Conservation (phyloP, 2,888 invertebrate genomes). For the Spodoptera littoralis region DNA sequence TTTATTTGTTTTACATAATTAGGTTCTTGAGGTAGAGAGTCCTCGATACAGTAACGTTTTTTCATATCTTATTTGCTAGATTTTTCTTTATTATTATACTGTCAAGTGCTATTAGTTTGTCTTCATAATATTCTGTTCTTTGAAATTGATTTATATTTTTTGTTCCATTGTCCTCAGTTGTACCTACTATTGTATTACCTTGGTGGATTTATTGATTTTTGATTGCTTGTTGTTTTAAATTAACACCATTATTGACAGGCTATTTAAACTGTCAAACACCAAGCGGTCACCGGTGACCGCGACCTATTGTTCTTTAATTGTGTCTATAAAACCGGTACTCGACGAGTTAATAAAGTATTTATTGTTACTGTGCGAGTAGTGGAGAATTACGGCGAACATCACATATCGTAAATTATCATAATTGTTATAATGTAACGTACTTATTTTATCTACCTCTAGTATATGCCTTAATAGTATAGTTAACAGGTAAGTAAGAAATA, state of each 20-base stretch:
- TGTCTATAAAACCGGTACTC: no score
- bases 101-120: no score
- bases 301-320: no score
- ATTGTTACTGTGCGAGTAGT: neutral
- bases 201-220: neutral
- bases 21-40: conserved; percentile 12
- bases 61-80: conserved; percentile 6
- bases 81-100: neutral
- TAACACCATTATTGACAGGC: neutral
- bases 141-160: no score
- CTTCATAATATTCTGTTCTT: no score
- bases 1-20: conserved; percentile 18
- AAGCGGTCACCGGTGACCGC: no score
- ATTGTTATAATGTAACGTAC: neutral
- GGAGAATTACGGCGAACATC: conserved; percentile 1
- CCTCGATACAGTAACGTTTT: conserved; percentile 16
- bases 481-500: neutral
- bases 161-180: no score
- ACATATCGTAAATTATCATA: conserved; percentile 6
- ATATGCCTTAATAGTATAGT: no score
- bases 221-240: neutral
- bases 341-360: neutral
- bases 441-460: neutral
- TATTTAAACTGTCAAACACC: no score
- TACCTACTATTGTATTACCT: no score